Percentiles rank a stretch among this genome's conserved stretches.
phyloP scores from a whole-genome alignment of 37 sponge, comb jelly and placozoan species.

The Spongia lamella region DNA sequence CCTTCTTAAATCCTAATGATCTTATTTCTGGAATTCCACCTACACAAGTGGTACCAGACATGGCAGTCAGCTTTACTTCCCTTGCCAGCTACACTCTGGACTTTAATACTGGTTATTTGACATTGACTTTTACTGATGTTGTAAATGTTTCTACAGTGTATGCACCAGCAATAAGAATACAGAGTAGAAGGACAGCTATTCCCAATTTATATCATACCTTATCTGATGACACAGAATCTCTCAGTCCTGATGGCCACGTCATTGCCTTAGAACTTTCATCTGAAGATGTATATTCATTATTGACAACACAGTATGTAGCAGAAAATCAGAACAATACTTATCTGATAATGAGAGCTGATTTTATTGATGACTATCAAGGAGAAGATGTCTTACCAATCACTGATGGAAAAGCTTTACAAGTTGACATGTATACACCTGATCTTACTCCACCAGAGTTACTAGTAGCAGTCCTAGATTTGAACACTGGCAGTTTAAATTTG shows the following conservation, averaged over 20 bases:
- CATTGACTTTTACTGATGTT: conserved; percentile 81
- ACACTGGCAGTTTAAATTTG: conserved; percentile 57
- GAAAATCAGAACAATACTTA: conserved; percentile 51
- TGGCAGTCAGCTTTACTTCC: conserved; percentile 27
- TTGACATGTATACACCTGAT: conserved; percentile 50
- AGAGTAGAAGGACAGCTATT: conserved; percentile 59
- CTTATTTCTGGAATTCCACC: background rate
- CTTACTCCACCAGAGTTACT: conserved; percentile 48
- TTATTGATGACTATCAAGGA: conserved; percentile 80
- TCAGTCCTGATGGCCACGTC: conserved; percentile 57
- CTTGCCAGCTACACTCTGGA: conserved; percentile 63
- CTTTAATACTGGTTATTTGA: conserved; percentile 64
- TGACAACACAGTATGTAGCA: conserved; percentile 54
- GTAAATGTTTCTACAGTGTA: conserved; percentile 60
- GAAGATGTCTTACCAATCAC: conserved; percentile 76
- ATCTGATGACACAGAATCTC: conserved; percentile 48
- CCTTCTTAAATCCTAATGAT: conserved; percentile 34
- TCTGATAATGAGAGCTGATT: conserved; percentile 78
- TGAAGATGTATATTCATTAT: conserved; percentile 68
- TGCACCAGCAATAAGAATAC: conserved; percentile 74
- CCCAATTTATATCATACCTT: conserved; percentile 35
- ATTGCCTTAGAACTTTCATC: conserved; percentile 61
- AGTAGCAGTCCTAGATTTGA: conserved; percentile 62
- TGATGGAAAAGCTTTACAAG: conserved; percentile 81
- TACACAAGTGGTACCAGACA: conserved; percentile 14